Evolutionary conservation across 2,113 vertebrate species (phyloP), one percentile per base, ranked within the genome.

Genomic region (Macroglossus sobrinus): DNA sequence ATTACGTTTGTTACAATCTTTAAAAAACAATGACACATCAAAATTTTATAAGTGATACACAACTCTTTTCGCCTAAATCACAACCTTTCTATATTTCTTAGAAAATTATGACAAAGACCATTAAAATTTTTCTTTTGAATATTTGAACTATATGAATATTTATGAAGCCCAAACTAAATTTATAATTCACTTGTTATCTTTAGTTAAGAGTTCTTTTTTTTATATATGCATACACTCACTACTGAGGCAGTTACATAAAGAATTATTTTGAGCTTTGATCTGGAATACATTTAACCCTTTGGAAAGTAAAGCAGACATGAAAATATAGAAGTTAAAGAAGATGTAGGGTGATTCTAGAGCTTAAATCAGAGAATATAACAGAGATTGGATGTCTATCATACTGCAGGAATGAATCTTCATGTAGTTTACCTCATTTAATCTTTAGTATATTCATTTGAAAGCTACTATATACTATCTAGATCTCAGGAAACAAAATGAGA

Each of bases 321-420:
- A 89, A 90, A 89, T 79, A 8, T 22, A 72, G 38, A n/a, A 33
- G 0, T 38, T 69, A 30, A 64, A 38, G 35, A 47, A 5, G 5
- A 64, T 38, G 3, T 12, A 69, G 16, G 7, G 2, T 63, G 30
- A 43, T 76, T 69, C 21, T 26, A 7, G 10, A 47, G 2, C 4
- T 84, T 84, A 78, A 38, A 45, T 84, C 71, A 63, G 16, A 59
- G 24, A 78, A 30, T 63, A n/a, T 68, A 92, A 59, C 18, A 84
- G 21, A 64, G 30, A 63, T 22, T 45, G 24, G 40, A 57, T 38
- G 11, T 11, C 24, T 78, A 2, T 24, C 21, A 16, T 19, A 0
- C 38, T 35, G 14, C 19, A 38, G 5, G 1, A 1, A 24, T 53
- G 1, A 1, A 24, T 53, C 30, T 71, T 68, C 15, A 15, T 35